Base-by-base conservation (phyloP, 2,797 vertebrate species). In the Lacerta bilineata region DNA sequence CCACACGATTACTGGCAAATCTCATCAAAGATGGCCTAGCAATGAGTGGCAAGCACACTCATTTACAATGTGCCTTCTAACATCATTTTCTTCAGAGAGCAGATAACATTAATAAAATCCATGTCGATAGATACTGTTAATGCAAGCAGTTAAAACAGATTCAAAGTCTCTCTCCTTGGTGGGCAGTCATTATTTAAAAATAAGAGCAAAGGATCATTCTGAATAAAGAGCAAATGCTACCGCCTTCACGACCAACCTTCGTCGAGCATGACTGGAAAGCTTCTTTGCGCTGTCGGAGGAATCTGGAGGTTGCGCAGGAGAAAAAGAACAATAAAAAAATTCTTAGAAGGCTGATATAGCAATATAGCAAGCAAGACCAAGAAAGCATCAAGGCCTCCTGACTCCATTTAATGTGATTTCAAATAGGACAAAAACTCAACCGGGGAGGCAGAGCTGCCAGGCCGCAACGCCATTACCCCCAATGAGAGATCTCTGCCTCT, bases 221-320 rank as follows among this genome's bases (percentile, higher is more conserved):
- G 36, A 41, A 74, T 29, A 27, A 17, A 39, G 13, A 41, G 23
- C 23, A 55, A 77, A 76, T 1, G 50, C 1, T 0, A 0, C 15
- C 15, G 18, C 68, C 5, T 55, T 0, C 3, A 3, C 1, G 33
- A 59, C 95, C 96, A 94, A 98, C 99, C 99, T 98, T 96, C 97
- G 98, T 76, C 98, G 97, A 72, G 92, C 97, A 95, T 98, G 97
- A 82, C 98, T 98, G 66, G 98, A 99, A 29, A 98, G 95, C 74
- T 98, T 98, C 95, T 98, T 99, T 72, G 8, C 95, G 3, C 92
- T 92, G 10, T 96, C 96, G 27, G 97, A 97, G 55, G 20, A 75
- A 59, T 18, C 95, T 98, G 88, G 10, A 15, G 11, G 72, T 55
- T 55, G 9, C 13, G 39, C 41, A 66, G 76, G 36, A 17, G 23